Base-by-base conservation (phyloP, 2,888 invertebrate species). In the Cheilosia soror region DNA sequence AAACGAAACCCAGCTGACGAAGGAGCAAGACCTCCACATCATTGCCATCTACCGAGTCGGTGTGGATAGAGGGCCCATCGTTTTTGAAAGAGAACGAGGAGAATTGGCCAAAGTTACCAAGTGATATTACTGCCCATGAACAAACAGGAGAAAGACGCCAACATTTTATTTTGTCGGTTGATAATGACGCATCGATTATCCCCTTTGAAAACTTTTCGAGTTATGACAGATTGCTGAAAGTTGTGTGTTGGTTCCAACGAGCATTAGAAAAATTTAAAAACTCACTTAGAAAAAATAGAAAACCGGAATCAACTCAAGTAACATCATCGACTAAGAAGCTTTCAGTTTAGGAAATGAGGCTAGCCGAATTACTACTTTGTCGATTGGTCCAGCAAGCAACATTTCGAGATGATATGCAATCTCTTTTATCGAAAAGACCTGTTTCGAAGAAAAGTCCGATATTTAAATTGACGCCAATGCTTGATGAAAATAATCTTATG, bases 211-310 rank as follows among this genome's bases (percentile, higher is more conserved):
- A 58, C 0, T 86, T 78, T 49, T 65, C 60, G 4, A 60, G 40
- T 31, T 83, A 63, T 47, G 53, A 77, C 20, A 77, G 66, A 60
- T 33, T 78, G 5, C 63, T 77, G 15, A 37, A 65, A 25, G 31
- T n/a, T n/a, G n/a, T n/a, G n/a, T n/a, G n/a, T n/a, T n/a, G n/a
- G n/a, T n/a, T n/a, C n/a, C n/a, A n/a, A n/a, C n/a, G n/a, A n/a
- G n/a, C n/a, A n/a, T n/a, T n/a, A n/a, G n/a, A n/a, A n/a, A n/a
- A n/a, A n/a, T n/a, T n/a, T n/a, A n/a, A n/a, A n/a, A n/a, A n/a
- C n/a, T n/a, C n/a, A n/a, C n/a, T n/a, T n/a, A n/a, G n/a, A n/a
- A n/a, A n/a, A n/a, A n/a, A n/a, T n/a, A n/a, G n/a, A n/a, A n/a
- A n/a, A n/a, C n/a, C n/a, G 15, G 33, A 31, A 9, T n/a, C 5